Evolutionary conservation across 2,888 invertebrate species (phyloP), one percentile per base, ranked within the genome.

Genomic region (Eilema sororculum): DNA sequence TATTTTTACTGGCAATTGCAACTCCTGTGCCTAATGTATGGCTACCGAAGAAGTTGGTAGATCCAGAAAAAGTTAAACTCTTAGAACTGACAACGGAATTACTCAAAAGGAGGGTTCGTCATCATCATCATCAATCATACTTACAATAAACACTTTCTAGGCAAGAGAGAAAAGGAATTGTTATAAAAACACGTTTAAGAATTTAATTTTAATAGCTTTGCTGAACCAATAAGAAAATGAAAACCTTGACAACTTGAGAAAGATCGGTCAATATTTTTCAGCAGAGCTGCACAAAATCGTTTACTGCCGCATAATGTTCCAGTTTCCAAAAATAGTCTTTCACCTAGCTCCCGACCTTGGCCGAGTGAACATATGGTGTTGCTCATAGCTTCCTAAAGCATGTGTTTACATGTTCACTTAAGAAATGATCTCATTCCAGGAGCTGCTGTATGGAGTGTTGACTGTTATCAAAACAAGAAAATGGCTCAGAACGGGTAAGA

Each of bases 401-500:
- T 79, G 73, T 88, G 88, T 88, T 88, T 86, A 85, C 79, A 76
- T 77, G 71, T 80, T 82, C 84, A 84, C 72, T 75, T 74, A 79
- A 76, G 73, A 59, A 73, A 73, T 90, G 89, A 90, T 91, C 89
- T 93, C 88, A 89, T 89, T 91, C 76, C 85, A 75, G 86, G 71
- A 72, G 72, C 80, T 75, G 79, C 77, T 83, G 85, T 76, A 83
- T 84, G 80, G 78, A 77, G 78, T 82, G 81, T 80, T 86, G 80
- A 84, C 78, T 80, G 79, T 75, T 73, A 41, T 78, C 71, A 69
- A 71, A 69, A 78, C 62, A 75, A 71, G 37, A 87, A 84, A 74
- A 94, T 93, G 94, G 91, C 94, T 76, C 86, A 89, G 73, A 94
- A 94, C 85, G 93, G 94, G 94, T 94, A 86, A 92, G 90, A 72